phyloP scores from a whole-genome alignment of 2,888 invertebrate species.

The Agrilus cyanescens region DNA sequence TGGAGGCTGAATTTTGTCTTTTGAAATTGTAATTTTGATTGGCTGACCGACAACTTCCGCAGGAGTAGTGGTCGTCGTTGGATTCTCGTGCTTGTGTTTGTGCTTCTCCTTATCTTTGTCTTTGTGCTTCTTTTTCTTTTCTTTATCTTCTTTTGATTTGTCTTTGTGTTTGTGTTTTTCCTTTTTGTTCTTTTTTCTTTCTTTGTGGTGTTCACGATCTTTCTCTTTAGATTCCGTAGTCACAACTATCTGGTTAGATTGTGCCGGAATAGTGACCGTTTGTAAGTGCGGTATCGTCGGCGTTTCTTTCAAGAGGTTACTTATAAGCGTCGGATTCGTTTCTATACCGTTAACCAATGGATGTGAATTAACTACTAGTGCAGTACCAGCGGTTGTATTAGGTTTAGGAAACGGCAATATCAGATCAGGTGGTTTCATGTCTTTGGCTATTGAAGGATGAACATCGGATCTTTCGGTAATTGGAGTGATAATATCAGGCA shows the following conservation, averaged over 20 bases:
- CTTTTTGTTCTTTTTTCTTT: slow-evolving; percentile 54
- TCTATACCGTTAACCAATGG: slow-evolving; percentile 52
- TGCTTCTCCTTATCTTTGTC: slow-evolving; percentile 45
- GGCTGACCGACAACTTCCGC: slow-evolving; percentile 31
- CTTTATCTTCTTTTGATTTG: slow-evolving; percentile 53
- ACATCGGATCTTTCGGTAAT: slow-evolving; percentile 19
- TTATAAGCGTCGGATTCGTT: slow-evolving; percentile 58
- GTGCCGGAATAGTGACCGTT: slow-evolving; percentile 11
- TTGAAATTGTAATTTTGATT: slow-evolving; percentile 47
- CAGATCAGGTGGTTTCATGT: slow-evolving; percentile 36
- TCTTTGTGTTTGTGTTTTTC: slow-evolving; percentile 73
- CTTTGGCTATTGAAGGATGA: slow-evolving; percentile 26
- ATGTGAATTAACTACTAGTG: slow-evolving; percentile 9
- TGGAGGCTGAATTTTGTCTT: slow-evolving; percentile 40
- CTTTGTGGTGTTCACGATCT: slow-evolving; percentile 29
- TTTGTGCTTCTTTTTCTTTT: slow-evolving; percentile 66
- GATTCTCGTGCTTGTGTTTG: slow-evolving; percentile 24
- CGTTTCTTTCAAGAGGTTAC: slow-evolving; percentile 54
- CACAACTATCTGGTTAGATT: slow-evolving; percentile 26
- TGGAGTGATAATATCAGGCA: slow-evolving; percentile 27
- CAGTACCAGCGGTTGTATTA: slow-evolving; percentile 11
- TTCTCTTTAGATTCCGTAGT: slow-evolving; percentile 30
- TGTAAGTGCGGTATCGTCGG: slow-evolving; percentile 22
- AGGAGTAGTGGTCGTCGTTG: slow-evolving; percentile 12
- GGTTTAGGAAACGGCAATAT: slow-evolving; percentile 31